These are phyloP conservation scores for Tyto alba DNA, from an alignment of 2,113 vertebrate genomes.

Conservation along the genomic window DNA sequence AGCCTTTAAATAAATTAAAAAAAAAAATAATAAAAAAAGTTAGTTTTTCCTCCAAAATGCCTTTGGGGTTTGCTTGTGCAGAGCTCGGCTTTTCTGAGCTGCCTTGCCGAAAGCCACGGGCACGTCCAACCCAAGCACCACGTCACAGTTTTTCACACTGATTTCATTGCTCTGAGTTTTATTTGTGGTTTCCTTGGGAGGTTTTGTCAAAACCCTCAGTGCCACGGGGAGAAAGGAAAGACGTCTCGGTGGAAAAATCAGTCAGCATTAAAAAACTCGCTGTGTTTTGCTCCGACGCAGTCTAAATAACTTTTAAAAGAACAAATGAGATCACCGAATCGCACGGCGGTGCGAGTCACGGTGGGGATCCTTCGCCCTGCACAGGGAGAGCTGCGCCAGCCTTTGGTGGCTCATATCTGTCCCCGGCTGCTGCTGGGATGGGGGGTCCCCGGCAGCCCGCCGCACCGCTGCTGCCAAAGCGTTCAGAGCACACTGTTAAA, in stretches of 20 bases:
- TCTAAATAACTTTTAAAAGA: neutral
- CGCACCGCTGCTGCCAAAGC: neutral
- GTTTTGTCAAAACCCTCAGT: neutral
- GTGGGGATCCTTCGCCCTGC: neutral
- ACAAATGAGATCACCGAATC: neutral
- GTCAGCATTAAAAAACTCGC: neutral
- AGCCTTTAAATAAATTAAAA: neutral
- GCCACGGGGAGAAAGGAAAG: neutral
- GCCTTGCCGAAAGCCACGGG: neutral
- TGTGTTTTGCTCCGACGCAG: neutral
- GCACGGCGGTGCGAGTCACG: accelerated
- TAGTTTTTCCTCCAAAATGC: accelerated
- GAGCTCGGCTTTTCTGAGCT: neutral
- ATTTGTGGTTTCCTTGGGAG: neutral
- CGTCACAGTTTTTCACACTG: neutral
- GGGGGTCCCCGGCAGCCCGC: neutral
- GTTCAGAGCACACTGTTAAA: slow-evolving; percentile 61
- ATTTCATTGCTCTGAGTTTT: neutral
- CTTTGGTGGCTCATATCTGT: neutral
- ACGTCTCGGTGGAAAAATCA: neutral
- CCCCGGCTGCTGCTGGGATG: neutral
- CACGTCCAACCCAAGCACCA: neutral
- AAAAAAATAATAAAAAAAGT: accelerated
- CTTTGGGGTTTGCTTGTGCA: neutral
- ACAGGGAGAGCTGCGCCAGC: accelerated